A percentile compares a stretch with the other conserved stretches of the same genome.
These are phyloP conservation scores for Idaea aversata DNA, from an alignment of 2,888 invertebrate genomes.

Conservation along the genomic window DNA sequence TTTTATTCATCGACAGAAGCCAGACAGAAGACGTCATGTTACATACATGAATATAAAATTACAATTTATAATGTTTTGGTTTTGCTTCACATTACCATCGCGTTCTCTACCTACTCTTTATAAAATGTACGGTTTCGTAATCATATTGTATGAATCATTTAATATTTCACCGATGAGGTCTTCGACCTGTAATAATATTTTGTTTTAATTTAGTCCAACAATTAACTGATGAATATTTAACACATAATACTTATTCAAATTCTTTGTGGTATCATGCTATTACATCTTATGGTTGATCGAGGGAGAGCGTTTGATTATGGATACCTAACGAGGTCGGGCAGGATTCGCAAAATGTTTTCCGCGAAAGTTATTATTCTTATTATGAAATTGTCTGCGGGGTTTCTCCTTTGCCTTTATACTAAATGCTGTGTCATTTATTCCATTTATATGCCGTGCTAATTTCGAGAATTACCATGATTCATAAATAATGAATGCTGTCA, in stretches of 20 bases:
- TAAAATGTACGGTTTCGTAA: background rate
- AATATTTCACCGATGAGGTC: background rate
- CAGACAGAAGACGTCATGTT: conserved; percentile 4
- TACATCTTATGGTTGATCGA: conserved; percentile 15
- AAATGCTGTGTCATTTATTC: conserved; percentile 26
- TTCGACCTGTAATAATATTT: background rate
- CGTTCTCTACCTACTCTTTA: background rate
- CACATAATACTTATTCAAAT: conserved; percentile 21
- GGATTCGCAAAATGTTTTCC: conserved; percentile 33
- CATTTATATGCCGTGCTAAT: conserved; percentile 20
- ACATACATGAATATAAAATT: conserved; percentile 1
- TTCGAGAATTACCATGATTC: conserved; percentile 23
- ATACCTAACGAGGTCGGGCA: conserved; percentile 40
- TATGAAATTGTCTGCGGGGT: conserved; percentile 18
- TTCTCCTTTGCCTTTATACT: conserved; percentile 18
- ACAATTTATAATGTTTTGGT: conserved; percentile 1
- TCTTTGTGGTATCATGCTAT: conserved; percentile 32
- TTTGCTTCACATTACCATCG: background rate
- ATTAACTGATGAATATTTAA: background rate
- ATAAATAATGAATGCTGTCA: conserved; percentile 3
- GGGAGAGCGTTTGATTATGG: conserved; percentile 38
- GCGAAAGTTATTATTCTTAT: conserved; percentile 16
- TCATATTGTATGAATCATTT: background rate
- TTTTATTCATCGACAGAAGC: conserved; percentile 2
- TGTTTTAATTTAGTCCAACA: background rate